Evolutionary conservation across 2,888 invertebrate species (phyloP).

Genomic region (Leptura quadrifasciata): DNA sequence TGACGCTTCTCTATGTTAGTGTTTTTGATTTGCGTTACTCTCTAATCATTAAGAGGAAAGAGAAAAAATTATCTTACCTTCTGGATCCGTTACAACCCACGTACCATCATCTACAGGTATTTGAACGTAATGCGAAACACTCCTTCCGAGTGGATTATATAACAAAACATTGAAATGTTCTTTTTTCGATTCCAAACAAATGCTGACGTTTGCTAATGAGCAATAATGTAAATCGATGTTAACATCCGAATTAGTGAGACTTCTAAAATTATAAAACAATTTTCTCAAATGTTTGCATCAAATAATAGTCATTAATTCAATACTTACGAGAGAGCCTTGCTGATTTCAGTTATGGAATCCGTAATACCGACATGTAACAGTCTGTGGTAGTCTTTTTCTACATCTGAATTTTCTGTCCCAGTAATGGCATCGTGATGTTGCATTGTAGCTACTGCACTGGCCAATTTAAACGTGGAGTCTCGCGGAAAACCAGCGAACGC

Average conservation of each 20-base stretch:
- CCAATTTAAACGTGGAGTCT: conserved; percentile 4
- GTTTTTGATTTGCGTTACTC: too few species aligned
- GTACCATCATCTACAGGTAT: conserved; percentile 78
- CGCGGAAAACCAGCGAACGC: conserved; percentile 50
- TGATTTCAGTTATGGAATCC: conserved; percentile 72
- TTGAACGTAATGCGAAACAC: conserved; percentile 77
- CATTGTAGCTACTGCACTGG: conserved; percentile 83
- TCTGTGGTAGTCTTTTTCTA: conserved; percentile 90
- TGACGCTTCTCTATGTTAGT: too few species aligned
- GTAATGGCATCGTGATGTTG: conserved; percentile 95
- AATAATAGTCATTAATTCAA: not conserved
- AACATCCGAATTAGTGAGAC: conserved; percentile 51
- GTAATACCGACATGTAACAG: conserved; percentile 81
- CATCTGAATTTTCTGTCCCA: conserved; percentile 88
- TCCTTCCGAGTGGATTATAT: conserved; percentile 87
- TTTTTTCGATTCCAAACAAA: conserved; percentile 79
- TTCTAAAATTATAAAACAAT: conserved; percentile 39
- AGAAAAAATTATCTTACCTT: conserved; percentile 74
- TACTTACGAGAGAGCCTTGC: conserved; percentile 43
- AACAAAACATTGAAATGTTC: conserved; percentile 81
- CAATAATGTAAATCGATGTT: conserved; percentile 74
- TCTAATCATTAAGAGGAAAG: too few species aligned
- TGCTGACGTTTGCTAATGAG: conserved; percentile 83
- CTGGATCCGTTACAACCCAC: conserved; percentile 80
- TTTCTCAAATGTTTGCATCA: not conserved